Conservation (phyloP, 92 coral and sea anemone species). For the Isaurus tuberculatus region DNA sequence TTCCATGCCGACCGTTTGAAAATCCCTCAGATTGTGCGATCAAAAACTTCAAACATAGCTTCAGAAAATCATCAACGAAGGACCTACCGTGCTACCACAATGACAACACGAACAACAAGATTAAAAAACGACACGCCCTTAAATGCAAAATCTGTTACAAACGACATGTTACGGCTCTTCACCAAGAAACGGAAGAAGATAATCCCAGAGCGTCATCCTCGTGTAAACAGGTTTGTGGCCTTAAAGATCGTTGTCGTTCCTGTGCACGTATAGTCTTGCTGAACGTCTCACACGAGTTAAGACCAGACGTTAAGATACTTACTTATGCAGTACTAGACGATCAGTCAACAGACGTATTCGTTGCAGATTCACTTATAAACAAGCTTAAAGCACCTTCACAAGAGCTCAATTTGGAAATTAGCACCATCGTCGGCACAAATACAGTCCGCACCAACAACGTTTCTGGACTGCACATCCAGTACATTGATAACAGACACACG, state of each 20-base stretch:
- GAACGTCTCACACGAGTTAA: slow-evolving; percentile 59
- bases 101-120: slow-evolving; percentile 39
- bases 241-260: slow-evolving; percentile 62
- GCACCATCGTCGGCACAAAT: slow-evolving; percentile 35
- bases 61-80: too few relatives aligned
- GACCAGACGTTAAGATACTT: slow-evolving; percentile 45
- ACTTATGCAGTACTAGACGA: slow-evolving; percentile 70
- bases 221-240: slow-evolving; percentile 74
- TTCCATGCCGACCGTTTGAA: slow-evolving; percentile 65
- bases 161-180: slow-evolving; percentile 66
- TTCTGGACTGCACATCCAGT: slow-evolving; percentile 55
- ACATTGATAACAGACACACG: slow-evolving; percentile 42
- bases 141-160: slow-evolving; percentile 50
- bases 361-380: slow-evolving; percentile 52
- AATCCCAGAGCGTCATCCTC: slow-evolving; percentile 37
- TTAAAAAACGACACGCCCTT: slow-evolving; percentile 11
- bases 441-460: slow-evolving; percentile 29
- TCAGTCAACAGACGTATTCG: slow-evolving; percentile 76
- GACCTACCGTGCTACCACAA: slow-evolving; percentile 47
- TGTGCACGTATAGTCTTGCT: slow-evolving; percentile 69
- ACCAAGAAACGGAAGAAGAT: slow-evolving; percentile 19
- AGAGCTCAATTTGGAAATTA: neutral
- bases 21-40: slow-evolving; percentile 23
- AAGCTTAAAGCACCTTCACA: neutral
- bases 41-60: too few relatives aligned